Conservation (phyloP, 2,888 invertebrate genomes). For the Agrotis exclamationis region DNA sequence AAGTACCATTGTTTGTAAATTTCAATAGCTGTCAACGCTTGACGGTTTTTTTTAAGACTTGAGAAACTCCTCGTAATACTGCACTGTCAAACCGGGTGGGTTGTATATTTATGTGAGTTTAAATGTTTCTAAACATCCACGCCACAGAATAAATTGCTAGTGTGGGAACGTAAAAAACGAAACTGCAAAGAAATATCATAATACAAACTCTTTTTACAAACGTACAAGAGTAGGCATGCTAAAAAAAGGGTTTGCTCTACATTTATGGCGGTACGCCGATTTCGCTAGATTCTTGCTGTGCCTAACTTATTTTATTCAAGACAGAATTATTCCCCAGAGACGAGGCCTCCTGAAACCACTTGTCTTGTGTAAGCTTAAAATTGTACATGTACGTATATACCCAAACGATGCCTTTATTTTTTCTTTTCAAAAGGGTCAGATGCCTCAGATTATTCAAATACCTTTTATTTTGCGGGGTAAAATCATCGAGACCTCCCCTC, state of each 20-base stretch:
- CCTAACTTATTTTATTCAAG: constrained; percentile 12
- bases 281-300: constrained; percentile 1
- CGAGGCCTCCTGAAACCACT: neutral
- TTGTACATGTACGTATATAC: constrained; percentile 6
- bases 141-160: no score
- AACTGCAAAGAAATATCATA: neutral
- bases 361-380: constrained; percentile 15
- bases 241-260: constrained; percentile 1
- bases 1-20: no score
- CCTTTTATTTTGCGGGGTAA: no score
- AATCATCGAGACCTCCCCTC: no score
- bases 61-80: no score
- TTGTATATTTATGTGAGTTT: no score
- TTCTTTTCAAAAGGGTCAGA: constrained; percentile 22
- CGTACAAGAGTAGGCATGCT: neutral
- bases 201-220: neutral
- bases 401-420: constrained; percentile 1
- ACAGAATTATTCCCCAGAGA: constrained; percentile 22
- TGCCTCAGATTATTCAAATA: constrained; percentile 43
- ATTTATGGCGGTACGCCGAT: neutral
- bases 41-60: no score
- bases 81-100: no score
- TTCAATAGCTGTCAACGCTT: no score
- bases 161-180: no score
- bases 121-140: no score